Evolutionary conservation across 30 jellyfish, hydroid and myxozoan genomes (phyloP), one percentile per base, ranked within the genome.

Genomic region (Aurelia aurita complex sp. Pacific): DNA sequence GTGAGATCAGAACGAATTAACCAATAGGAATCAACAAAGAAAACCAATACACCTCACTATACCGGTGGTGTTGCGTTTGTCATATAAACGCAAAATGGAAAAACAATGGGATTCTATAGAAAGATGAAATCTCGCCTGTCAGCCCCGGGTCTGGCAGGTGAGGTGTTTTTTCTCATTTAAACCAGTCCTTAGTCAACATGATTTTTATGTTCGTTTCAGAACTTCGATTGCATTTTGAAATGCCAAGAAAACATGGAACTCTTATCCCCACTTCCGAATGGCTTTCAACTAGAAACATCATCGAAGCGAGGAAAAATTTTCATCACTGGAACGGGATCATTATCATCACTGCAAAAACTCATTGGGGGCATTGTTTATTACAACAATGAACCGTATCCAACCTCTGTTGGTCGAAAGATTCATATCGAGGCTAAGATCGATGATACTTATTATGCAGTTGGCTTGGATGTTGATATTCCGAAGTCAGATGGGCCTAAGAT

Each of bases 351-450:
- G 64, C 85, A 57, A 50, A 67, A 63, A 50, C 78, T 86, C 67
- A 80, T 86, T 2, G 66, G 50, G n/a, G 79, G 86, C 54, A 5
- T 86, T 60, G 96, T 71, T 42, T 86, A 86, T 61, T 60, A 35
- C 16, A 86, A 86, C 86, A 67, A 34, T 73, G 81, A 68, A 68
- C 86, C 90, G 38, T 86, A 86, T 70, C 89, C 89, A 3, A 68
- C 86, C 2, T 66, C 90, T 35, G 90, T 77, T 12, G 79, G 23
- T 42, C 83, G 96, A 10, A 59, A 52, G 60, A 68, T 77, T 69
- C 82, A 57, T 4, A 46, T 86, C 35, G 59, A 69, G 43, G 68
- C 88, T 29, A 57, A 29, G 10, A 64, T 86, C 19, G 96, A 86
- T 55, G 65, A 68, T 40, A 71, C 67, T 23, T 38, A 8, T 51